Percentiles rank a stretch among this genome's conserved stretches.
Evolutionary conservation across 2,888 invertebrate genomes (phyloP).

Genomic region (Mylabris sibirica): DNA sequence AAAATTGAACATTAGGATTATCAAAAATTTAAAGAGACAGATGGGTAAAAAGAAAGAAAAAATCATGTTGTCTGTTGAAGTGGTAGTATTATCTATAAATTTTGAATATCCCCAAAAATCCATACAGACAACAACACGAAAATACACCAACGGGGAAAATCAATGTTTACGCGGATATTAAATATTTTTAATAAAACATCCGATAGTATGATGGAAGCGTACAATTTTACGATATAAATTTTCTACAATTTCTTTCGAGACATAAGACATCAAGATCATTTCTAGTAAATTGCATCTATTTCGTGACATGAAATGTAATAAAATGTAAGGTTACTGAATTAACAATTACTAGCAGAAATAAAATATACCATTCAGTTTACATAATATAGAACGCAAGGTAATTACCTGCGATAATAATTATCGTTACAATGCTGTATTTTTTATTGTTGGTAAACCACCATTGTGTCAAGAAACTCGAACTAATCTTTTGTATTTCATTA

Average conservation of each 20-base stretch:
- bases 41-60: background rate
- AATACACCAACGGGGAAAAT: background rate
- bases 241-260: background rate
- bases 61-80: background rate
- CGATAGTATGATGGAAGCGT: background rate
- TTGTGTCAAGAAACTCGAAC: no score
- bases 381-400: background rate
- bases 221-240: background rate
- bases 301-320: background rate
- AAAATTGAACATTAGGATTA: background rate
- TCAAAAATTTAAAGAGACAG: background rate
- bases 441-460: no score
- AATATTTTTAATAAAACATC: background rate
- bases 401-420: no score
- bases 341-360: background rate
- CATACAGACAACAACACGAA: no score
- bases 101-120: background rate
- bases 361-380: background rate
- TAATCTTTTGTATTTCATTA: no score
- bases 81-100: background rate
- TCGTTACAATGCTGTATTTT: no score
- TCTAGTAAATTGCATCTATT: background rate
- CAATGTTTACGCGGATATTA: background rate
- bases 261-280: background rate
- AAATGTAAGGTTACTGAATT: background rate